Evolutionary conservation across 2,888 invertebrate species (phyloP), one percentile per base, ranked within the genome.

Genomic region (Idaea biselata): DNA sequence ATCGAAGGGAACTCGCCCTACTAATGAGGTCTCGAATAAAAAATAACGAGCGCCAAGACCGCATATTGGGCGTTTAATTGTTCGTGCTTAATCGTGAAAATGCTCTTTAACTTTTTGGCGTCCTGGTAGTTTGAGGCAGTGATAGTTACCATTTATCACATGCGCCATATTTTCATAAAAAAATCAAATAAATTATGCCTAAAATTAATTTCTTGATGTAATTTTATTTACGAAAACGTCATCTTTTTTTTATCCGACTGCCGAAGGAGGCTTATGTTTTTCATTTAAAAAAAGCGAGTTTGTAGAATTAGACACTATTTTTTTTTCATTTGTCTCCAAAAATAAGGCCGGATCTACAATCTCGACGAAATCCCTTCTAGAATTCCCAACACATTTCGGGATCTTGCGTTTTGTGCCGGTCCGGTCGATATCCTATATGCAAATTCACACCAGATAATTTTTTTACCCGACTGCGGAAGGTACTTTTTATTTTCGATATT

Each of bases 401-500:
- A 16, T 16, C 18, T 25, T 14, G 68, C 66, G 62, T 65, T 64
- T 62, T 60, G 62, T 61, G 58, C 66, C 67, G 65, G 63, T 66
- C 59, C 62, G 69, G 63, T 68, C 71, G 68, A 69, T 72, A 65
- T 68, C 69, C 68, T 64, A 66, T 64, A 63, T 69, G 65, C 70
- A 64, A 68, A 65, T 70, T 70, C 69, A 66, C 69, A 72, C 72
- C 25, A n/a, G n/a, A n/a, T n/a, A n/a, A n/a, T n/a, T n/a, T n/a
- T n/a, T n/a, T n/a, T n/a, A n/a, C n/a, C n/a, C n/a, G n/a, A n/a
- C n/a, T n/a, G n/a, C n/a, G n/a, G n/a, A n/a, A n/a, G n/a, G n/a
- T n/a, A n/a, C n/a, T n/a, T n/a, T n/a, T n/a, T n/a, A n/a, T n/a
- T n/a, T n/a, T n/a, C n/a, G n/a, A n/a, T n/a, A n/a, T n/a, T n/a